Conservation (phyloP, 1,140 invertebrate genomes). For the Acyrthosiphon pisum region DNA sequence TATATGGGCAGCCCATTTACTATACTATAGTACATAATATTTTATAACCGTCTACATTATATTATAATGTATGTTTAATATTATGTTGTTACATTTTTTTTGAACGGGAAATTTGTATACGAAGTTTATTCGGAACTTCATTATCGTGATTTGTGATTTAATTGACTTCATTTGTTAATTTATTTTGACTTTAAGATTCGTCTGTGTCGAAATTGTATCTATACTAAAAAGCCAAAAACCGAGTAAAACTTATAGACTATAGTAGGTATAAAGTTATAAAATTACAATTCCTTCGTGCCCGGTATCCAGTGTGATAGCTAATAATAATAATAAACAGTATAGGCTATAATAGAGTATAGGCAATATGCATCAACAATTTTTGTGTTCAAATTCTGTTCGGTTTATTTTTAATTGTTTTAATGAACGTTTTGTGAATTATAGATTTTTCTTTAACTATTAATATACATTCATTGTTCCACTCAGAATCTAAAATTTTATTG, state of each 20-base stretch:
- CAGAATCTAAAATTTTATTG: no score
- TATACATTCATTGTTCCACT: not conserved
- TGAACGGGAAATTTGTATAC: not conserved
- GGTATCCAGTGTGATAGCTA: no score
- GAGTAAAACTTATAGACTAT: not conserved
- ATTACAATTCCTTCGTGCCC: not conserved
- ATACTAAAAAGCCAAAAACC: not conserved
- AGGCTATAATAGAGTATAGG: no score
- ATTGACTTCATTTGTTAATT: not conserved
- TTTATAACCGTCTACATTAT: not conserved
- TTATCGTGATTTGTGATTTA: not conserved
- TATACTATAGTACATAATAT: not conserved
- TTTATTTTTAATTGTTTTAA: not conserved
- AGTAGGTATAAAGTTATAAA: not conserved
- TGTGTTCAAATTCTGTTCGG: not conserved
- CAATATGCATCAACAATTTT: not conserved
- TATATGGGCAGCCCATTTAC: not conserved
- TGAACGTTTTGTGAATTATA: not conserved
- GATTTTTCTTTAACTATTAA: not conserved
- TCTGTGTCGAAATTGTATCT: not conserved
- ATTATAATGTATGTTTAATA: not conserved
- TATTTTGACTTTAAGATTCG: not conserved
- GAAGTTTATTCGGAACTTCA: not conserved
- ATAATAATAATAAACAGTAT: no score
- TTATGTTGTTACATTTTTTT: not conserved